Evolutionary conservation across 64 coral and sea anemone species (phyloP).

Genomic region (Acropora yongei): DNA sequence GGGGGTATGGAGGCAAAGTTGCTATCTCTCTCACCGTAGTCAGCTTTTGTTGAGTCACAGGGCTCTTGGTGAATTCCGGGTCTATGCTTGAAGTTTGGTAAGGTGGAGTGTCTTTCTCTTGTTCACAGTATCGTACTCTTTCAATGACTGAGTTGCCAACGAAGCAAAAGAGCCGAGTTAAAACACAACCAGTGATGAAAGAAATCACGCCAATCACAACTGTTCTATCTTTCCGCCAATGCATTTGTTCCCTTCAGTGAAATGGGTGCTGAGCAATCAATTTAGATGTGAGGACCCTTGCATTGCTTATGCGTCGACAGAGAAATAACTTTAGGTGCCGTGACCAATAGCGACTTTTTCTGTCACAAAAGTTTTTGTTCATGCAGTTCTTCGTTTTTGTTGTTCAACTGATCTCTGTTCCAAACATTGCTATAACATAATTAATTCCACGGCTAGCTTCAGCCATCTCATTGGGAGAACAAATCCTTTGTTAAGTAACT

Average conservation of each 20-base stretch:
- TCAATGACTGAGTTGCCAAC: background rate
- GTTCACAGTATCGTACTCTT: background rate
- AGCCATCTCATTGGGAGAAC: background rate
- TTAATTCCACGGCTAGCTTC: too few relatives aligned
- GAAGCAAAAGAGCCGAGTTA: background rate
- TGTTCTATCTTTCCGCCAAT: background rate
- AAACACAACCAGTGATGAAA: background rate
- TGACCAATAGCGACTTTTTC: too few relatives aligned
- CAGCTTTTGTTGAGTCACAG: too few relatives aligned
- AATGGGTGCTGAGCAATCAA: background rate
- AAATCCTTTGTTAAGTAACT: background rate
- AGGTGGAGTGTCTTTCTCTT: background rate
- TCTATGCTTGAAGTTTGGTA: background rate
- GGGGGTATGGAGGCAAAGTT: conserved; percentile 65
- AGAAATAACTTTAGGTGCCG: too few relatives aligned
- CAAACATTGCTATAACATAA: background rate
- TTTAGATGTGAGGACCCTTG: background rate
- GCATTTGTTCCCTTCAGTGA: background rate
- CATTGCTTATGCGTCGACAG: background rate
- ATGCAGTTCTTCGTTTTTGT: background rate
- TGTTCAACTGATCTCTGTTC: background rate
- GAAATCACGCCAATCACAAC: background rate
- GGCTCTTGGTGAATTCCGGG: background rate
- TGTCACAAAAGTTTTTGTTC: background rate
- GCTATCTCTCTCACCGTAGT: background rate